Percentiles rank a stretch among this genome's conserved stretches.
Evolutionary conservation across 2,797 vertebrate genomes (phyloP).

Genomic region (Oreochromis mossambicus): DNA sequence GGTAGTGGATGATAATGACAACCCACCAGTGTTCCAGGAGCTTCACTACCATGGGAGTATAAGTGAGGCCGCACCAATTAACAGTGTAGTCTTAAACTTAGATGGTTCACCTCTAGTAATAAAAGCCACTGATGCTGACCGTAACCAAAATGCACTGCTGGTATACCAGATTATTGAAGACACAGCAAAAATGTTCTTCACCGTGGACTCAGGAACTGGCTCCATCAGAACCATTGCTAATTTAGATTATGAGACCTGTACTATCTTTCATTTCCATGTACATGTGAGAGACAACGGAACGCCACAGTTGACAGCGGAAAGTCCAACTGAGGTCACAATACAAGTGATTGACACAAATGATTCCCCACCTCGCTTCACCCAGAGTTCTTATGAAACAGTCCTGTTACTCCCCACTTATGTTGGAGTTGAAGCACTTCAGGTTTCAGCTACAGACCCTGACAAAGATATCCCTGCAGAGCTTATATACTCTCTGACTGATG

Average conservation of each 20-base stretch:
- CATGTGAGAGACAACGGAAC: conserved; percentile 91
- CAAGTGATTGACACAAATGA: conserved; percentile 94
- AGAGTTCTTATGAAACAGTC: conserved; percentile 86
- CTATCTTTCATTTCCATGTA: conserved; percentile 89
- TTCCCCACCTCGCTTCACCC: conserved; percentile 89
- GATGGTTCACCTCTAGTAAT: conserved; percentile 88
- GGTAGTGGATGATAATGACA: conserved; percentile 93
- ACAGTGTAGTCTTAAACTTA: conserved; percentile 84
- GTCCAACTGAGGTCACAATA: conserved; percentile 88
- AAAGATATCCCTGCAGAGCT: conserved; percentile 84
- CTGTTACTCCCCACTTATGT: conserved; percentile 90
- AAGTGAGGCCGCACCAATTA: conserved; percentile 89
- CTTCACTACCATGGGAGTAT: conserved; percentile 87
- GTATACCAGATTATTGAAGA: conserved; percentile 96
- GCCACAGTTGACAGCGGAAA: conserved; percentile 91
- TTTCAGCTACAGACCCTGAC: conserved; percentile 90
- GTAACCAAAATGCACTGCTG: conserved; percentile 90
- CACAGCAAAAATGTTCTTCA: conserved; percentile 91
- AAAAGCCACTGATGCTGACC: conserved; percentile 88
- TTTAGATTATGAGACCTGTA: conserved; percentile 90
- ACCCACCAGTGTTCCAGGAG: conserved; percentile 88
- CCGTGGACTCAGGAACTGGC: conserved; percentile 92
- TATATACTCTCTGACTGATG: conserved; percentile 86
- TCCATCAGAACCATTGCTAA: conserved; percentile 92
- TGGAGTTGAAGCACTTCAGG: conserved; percentile 91